A percentile compares a stretch with the other conserved stretches of the same genome.
These are phyloP conservation scores for Caenorhabditis becei DNA, from an alignment of 2,888 invertebrate genomes.

Conservation along the genomic window DNA sequence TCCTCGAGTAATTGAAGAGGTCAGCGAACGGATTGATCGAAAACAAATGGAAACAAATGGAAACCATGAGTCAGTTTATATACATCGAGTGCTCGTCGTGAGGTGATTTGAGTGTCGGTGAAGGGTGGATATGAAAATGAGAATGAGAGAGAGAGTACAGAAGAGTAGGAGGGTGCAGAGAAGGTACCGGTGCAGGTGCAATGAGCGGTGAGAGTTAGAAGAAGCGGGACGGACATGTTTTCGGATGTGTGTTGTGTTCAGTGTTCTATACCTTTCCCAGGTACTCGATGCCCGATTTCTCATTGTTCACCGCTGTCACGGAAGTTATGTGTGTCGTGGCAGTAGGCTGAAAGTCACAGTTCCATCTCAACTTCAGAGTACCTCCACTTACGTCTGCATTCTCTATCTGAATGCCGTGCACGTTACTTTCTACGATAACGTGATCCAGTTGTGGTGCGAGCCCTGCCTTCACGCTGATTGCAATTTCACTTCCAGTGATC, in stretches of 20 bases:
- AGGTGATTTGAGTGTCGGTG: slow-evolving; percentile 25
- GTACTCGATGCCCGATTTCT: slow-evolving; percentile 59
- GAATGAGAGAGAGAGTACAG: slow-evolving; percentile 10
- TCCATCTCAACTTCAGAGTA: background rate
- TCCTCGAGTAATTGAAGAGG: slow-evolving; percentile 6
- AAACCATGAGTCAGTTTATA: slow-evolving; percentile 1
- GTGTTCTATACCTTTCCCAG: slow-evolving; percentile 60
- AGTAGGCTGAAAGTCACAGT: slow-evolving; percentile 14
- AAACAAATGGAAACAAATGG: background rate
- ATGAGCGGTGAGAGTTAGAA: slow-evolving; percentile 28
- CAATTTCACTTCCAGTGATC: slow-evolving; percentile 55
- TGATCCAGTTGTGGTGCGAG: slow-evolving; percentile 51
- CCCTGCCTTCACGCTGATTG: slow-evolving; percentile 43
- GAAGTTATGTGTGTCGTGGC: slow-evolving; percentile 28
- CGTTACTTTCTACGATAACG: slow-evolving; percentile 58
- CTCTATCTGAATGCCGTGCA: slow-evolving; percentile 53
- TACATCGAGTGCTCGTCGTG: slow-evolving; percentile 28
- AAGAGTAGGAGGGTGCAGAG: slow-evolving; percentile 11
- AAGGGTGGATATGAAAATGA: slow-evolving; percentile 20
- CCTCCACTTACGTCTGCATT: slow-evolving; percentile 29
- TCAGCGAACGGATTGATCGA: slow-evolving; percentile 2
- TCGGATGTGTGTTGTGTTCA: background rate
- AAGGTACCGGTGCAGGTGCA: slow-evolving; percentile 6
- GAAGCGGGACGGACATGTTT: slow-evolving; percentile 42
- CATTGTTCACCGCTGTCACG: slow-evolving; percentile 42